Evolutionary conservation across 2,888 invertebrate genomes (phyloP), one percentile per base, ranked within the genome.

Genomic region (Acanthoscelides obtectus): DNA sequence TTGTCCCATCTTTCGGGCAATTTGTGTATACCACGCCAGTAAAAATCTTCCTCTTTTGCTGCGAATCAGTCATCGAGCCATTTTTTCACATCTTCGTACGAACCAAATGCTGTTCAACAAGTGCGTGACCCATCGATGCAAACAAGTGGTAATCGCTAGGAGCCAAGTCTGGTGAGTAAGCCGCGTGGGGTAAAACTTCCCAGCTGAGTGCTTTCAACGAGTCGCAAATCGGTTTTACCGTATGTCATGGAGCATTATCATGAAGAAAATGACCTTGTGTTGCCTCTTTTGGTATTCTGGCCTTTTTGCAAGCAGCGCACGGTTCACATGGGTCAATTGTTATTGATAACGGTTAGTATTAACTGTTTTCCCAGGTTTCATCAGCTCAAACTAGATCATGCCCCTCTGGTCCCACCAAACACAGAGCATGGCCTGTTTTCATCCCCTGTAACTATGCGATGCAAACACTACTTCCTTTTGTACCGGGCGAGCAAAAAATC

Each of bases 81-180:
- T 25, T 25, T 6, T 6, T 3, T 6, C 4, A 25, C 4, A 25
- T 25, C 6, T 25, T 25, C 25, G 25, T 5, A 25, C 25, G 25
- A 25, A 67, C 6, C 3, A 76, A 76, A 70, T 71, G 72, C 70
- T 74, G 72, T 25, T 72, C 73, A 68, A 72, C 72, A 17, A 76
- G 72, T 72, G 72, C 75, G 71, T 76, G 20, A 2, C 22, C 6
- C 67, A 67, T 67, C 22, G 67, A 67, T 8, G 22, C 19, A 65
- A 67, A 67, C 67, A 67, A 20, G 22, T 75, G 71, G 67, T 75
- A 77, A 72, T 77, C 73, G 72, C 72, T 74, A 12, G 77, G 76
- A 72, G 73, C 75, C 72, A 77, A 74, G 71, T 77, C 76, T 69
- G 75, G 72, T 70, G 75, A 77, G 68, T 75, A 77, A 70, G 77